These are phyloP conservation scores for Achroia grisella DNA, from an alignment of 1,140 invertebrate genomes.

Conservation along the genomic window DNA sequence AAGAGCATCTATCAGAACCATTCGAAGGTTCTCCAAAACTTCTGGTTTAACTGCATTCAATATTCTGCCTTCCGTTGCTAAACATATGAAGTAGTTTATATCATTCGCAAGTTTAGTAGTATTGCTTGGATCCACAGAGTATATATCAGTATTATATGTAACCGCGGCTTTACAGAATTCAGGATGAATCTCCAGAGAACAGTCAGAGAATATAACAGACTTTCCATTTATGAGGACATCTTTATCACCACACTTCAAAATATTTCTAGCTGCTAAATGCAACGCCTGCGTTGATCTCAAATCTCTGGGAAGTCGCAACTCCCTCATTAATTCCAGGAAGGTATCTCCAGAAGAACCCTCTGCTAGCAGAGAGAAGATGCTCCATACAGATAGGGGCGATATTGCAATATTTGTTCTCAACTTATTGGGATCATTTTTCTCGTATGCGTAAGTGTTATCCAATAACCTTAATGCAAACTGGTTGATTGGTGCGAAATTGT, in stretches of 20 bases:
- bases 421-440: conserved; percentile 41
- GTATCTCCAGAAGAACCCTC: conserved; percentile 71
- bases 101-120: conserved; percentile 47
- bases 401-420: conserved; percentile 49
- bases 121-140: conserved; percentile 43
- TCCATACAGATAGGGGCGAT: conserved; percentile 72
- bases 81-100: conserved; percentile 57
- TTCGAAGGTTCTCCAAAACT: conserved; percentile 68
- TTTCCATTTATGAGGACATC: conserved; percentile 43
- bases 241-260: conserved; percentile 29
- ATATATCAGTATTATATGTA: conserved; percentile 45
- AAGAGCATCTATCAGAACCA: conserved; percentile 81
- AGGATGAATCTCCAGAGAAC: conserved; percentile 34
- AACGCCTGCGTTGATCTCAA: conserved; percentile 42
- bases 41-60: conserved; percentile 41
- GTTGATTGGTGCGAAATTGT: conserved; percentile 42
- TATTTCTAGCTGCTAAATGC: conserved; percentile 30
- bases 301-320: conserved; percentile 55
- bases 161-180: conserved; percentile 56
- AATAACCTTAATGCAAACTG: conserved; percentile 48
- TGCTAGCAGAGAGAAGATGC: conserved; percentile 63
- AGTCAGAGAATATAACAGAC: conserved; percentile 47
- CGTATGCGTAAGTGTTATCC: conserved; percentile 37
- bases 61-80: conserved; percentile 51
- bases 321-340: conserved; percentile 59